A percentile compares a stretch with the other conserved stretches of the same genome.
These are phyloP conservation scores for Thyatira batis DNA, from an alignment of 2,888 invertebrate species.

Conservation along the genomic window DNA sequence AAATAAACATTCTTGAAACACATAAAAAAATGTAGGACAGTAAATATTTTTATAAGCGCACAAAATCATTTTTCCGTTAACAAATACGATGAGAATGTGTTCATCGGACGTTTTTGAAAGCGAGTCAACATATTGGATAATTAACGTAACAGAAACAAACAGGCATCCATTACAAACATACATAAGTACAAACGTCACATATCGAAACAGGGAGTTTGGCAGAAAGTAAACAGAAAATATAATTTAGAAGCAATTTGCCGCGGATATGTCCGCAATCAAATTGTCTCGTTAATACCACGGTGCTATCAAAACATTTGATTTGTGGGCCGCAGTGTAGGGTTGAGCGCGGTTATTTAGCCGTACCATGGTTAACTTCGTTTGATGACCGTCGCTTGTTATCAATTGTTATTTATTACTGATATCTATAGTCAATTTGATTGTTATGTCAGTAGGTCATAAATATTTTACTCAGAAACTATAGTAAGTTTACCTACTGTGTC, in stretches of 20 bases:
- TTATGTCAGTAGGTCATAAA: background rate
- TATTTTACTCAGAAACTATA: background rate
- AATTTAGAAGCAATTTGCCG: slow-evolving; percentile 82
- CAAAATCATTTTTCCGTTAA: slow-evolving; percentile 19
- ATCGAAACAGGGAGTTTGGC: slow-evolving; percentile 76
- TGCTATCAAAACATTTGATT: slow-evolving; percentile 83
- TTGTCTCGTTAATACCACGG: slow-evolving; percentile 81
- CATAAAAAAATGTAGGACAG: slow-evolving; percentile 14
- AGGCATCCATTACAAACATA: slow-evolving; percentile 49
- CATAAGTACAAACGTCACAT: slow-evolving; percentile 61
- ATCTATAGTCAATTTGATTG: background rate
- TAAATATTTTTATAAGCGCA: slow-evolving; percentile 17
- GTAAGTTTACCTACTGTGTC: no score
- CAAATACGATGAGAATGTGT: slow-evolving; percentile 32
- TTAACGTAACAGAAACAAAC: slow-evolving; percentile 71
- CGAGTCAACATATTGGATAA: slow-evolving; percentile 66
- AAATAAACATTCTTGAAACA: background rate
- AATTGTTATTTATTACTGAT: slow-evolving; percentile 57
- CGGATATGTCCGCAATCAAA: slow-evolving; percentile 82
- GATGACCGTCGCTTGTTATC: slow-evolving; percentile 72
- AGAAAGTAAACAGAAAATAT: slow-evolving; percentile 82
- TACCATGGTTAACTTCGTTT: slow-evolving; percentile 64
- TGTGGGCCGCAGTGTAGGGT: slow-evolving; percentile 67
- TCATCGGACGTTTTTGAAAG: slow-evolving; percentile 53
- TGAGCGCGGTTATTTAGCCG: slow-evolving; percentile 71